Evolutionary conservation across 2,113 vertebrate species (phyloP).

Genomic region (Podiceps cristatus): DNA sequence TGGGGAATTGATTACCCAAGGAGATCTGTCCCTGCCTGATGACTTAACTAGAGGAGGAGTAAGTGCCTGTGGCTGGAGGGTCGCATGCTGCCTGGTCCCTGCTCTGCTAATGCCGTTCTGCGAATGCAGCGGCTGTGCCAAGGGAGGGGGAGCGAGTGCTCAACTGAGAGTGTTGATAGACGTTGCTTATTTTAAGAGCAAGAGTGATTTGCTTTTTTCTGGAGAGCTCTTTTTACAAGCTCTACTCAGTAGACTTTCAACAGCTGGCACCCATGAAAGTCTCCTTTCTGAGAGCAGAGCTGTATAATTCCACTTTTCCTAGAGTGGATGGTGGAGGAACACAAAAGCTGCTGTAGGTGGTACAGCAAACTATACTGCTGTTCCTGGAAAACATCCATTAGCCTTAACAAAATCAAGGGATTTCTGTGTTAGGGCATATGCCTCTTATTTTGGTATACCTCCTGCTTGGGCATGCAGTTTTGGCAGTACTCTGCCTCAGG

Average conservation of each 20-base stretch:
- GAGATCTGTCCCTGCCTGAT: not conserved
- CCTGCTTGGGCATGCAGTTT: not conserved
- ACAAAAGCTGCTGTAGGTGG: not conserved
- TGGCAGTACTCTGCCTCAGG: not conserved
- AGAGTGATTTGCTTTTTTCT: not conserved
- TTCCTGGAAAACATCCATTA: not conserved
- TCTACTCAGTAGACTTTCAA: not conserved
- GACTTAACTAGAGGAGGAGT: not conserved
- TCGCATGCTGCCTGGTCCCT: fast-evolving
- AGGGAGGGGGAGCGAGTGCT: not conserved
- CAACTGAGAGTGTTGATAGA: not conserved
- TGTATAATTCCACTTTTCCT: not conserved
- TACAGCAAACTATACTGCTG: not conserved
- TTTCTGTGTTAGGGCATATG: not conserved
- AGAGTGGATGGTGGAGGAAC: not conserved
- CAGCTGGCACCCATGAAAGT: not conserved
- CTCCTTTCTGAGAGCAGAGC: not conserved
- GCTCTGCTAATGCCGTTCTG: not conserved
- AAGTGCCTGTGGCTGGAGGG: not conserved
- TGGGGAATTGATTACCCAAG: not conserved
- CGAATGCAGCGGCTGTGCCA: fast-evolving
- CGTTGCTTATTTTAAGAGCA: not conserved
- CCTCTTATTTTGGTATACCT: not conserved
- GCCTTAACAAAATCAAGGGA: not conserved
- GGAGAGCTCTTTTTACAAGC: not conserved